Conservation (phyloP, 2,797 vertebrate species). For the Propithecus perrieri region DNA sequence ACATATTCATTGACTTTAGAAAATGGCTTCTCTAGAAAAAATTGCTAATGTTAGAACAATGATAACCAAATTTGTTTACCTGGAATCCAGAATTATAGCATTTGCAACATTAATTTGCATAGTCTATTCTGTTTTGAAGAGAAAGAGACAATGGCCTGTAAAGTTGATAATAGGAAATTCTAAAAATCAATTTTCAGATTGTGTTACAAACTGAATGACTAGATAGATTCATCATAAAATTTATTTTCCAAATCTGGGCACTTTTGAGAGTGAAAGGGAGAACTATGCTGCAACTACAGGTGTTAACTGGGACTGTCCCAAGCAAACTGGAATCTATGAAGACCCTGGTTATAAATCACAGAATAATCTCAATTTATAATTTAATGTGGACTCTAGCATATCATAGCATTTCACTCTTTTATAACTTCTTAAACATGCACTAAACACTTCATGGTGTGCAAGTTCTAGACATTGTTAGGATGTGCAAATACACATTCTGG, state of each 20-base stretch:
- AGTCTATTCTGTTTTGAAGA: not conserved
- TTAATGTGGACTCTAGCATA: not conserved
- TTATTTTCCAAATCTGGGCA: not conserved
- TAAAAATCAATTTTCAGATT: not conserved
- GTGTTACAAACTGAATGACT: not conserved
- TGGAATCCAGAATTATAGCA: not conserved
- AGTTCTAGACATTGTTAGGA: not conserved
- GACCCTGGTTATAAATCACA: not conserved
- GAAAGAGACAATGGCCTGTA: not conserved
- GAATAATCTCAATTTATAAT: not conserved
- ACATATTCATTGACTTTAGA: not conserved
- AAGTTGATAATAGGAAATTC: not conserved
- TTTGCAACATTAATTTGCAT: not conserved
- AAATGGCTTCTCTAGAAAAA: constrained; percentile 33
- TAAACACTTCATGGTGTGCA: not conserved
- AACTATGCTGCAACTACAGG: not conserved
- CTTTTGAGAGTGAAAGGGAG: not conserved
- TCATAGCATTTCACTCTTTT: not conserved
- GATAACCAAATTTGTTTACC: constrained; percentile 8
- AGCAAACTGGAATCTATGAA: not conserved
- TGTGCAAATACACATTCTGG: not conserved
- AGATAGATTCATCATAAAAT: not conserved
- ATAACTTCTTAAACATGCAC: not conserved
- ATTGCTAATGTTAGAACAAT: not conserved
- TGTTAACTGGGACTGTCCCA: not conserved